Base-by-base conservation (phyloP, 2,797 vertebrate species). In the Delichon dasypus region DNA sequence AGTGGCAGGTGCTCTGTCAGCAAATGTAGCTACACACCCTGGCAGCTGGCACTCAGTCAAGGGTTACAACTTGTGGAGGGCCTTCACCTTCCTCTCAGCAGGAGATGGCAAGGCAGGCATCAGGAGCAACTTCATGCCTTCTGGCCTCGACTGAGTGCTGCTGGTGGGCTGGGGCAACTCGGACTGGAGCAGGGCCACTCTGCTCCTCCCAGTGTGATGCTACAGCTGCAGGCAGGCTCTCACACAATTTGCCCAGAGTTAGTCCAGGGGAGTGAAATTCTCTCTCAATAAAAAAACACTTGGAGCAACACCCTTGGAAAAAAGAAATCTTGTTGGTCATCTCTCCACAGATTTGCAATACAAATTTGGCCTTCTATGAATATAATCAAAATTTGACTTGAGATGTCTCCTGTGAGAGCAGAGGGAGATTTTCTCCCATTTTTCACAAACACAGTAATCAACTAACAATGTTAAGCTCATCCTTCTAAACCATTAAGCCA, bases 101-200 rank as follows among this genome's bases (percentile, higher is more conserved):
- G 14, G 14, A 44, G 21, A 26, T 18, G 21, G 22, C 18, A 51
- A 13, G 16, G 15, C 18, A 45, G 27, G 27, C 30, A 51, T 32
- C 18, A 51, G 27, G 27, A 38, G 10, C 23, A 27, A 11, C n/a
- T 22, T 10, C 45, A 15, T 45, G 45, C 27, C 12, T 22, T 10
- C 45, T n/a, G 45, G 38, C 27, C 38, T 44, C 0, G 0, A 21
- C 32, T 8, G 2, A 38, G 27, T 3, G 16, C n/a, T 45, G 38
- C 10, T 0, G 0, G 5, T 36, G 22, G 32, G 12, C 61, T 58
- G 38, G 27, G 17, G 21, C 1, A 0, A 7, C 44, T 18, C 1
- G 1, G 16, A 5, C 44, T 8, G 51, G 32, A 45, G 38, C 27
- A 19, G 22, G 27, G 15, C 32, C 18, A 10, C n/a, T 32, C 53